phyloP scores from a whole-genome alignment of 2,888 invertebrate genomes.

The Clusia tigrina region DNA sequence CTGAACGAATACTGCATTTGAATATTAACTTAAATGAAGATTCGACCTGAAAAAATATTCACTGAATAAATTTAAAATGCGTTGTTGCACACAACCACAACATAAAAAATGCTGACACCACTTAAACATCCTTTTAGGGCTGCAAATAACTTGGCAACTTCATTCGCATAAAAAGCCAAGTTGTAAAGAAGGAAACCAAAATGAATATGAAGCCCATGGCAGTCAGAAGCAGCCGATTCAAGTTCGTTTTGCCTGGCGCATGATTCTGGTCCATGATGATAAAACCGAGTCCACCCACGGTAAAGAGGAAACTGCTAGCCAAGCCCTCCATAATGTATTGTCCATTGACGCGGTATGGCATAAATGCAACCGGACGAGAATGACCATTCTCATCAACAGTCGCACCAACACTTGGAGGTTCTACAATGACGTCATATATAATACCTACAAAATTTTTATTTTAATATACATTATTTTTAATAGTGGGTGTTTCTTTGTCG shows the following conservation, averaged over 20 bases:
- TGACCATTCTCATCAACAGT: slow-evolving; percentile 98
- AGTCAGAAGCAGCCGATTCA: slow-evolving; percentile 85
- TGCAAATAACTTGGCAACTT: slow-evolving; percentile 89
- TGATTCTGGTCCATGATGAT: slow-evolving; percentile 94
- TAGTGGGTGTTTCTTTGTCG: background rate
- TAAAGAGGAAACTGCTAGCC: slow-evolving; percentile 96
- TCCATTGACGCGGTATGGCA: slow-evolving; percentile 98
- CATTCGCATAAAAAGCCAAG: slow-evolving; percentile 99
- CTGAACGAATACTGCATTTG: no score
- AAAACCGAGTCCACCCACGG: slow-evolving; percentile 94
- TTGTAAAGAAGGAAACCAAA: slow-evolving; percentile 92
- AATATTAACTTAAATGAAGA: no score
- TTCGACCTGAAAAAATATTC: no score
- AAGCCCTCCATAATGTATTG: slow-evolving; percentile 99
- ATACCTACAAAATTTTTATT: slow-evolving; percentile 74
- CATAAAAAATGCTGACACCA: no score
- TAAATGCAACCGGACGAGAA: slow-evolving; percentile 94
- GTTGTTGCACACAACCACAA: no score
- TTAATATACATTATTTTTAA: slow-evolving; percentile 26
- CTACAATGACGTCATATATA: slow-evolving; percentile 98
- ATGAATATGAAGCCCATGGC: slow-evolving; percentile 90
- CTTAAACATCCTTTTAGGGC: slow-evolving; percentile 51
- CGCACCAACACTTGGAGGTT: slow-evolving; percentile 97
- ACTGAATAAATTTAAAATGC: no score
- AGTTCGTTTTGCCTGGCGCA: slow-evolving; percentile 83